phyloP scores from a whole-genome alignment of 2,113 vertebrate species.

The Psilopsiagon aurifrons region DNA sequence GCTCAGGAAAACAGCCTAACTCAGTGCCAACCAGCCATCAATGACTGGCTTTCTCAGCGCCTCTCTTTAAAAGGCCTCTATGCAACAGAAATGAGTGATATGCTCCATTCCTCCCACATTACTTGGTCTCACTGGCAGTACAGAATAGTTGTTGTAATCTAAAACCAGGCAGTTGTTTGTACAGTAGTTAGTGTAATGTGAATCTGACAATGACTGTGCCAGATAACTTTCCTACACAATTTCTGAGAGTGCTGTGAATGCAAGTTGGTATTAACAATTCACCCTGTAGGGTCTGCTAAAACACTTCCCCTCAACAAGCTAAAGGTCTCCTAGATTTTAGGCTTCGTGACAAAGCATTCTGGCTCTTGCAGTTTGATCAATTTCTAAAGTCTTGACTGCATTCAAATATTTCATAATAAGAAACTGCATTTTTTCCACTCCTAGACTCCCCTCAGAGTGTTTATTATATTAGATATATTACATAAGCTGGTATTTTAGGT shows the following conservation, averaged over 20 bases:
- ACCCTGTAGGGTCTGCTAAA: conserved; percentile 25
- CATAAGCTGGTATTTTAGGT: conserved; percentile 48
- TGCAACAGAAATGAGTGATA: conserved; percentile 10
- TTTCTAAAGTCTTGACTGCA: conserved; percentile 15
- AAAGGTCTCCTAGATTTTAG: conserved; percentile 48
- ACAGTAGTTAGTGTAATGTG: conserved; percentile 23
- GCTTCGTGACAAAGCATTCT: conserved; percentile 12
- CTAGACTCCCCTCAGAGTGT: conserved; percentile 25
- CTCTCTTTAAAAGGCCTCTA: conserved; percentile 35
- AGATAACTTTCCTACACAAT: conserved; percentile 52
- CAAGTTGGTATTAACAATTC: conserved; percentile 32
- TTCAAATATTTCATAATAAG: conserved; percentile 49
- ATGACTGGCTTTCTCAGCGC: background rate
- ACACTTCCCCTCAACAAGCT: background rate
- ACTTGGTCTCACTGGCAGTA: background rate
- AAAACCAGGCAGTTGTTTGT: conserved; percentile 61
- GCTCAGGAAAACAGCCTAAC: background rate
- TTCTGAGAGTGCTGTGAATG: background rate
- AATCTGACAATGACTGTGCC: conserved; percentile 19
- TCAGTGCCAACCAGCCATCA: background rate
- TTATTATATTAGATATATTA: conserved; percentile 55
- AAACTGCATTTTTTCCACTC: conserved; percentile 48
- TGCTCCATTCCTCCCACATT: background rate
- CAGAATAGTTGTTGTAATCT: conserved; percentile 1
- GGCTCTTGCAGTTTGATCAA: background rate